Conservation (phyloP, 2,888 invertebrate genomes). For the Seira ritae region DNA sequence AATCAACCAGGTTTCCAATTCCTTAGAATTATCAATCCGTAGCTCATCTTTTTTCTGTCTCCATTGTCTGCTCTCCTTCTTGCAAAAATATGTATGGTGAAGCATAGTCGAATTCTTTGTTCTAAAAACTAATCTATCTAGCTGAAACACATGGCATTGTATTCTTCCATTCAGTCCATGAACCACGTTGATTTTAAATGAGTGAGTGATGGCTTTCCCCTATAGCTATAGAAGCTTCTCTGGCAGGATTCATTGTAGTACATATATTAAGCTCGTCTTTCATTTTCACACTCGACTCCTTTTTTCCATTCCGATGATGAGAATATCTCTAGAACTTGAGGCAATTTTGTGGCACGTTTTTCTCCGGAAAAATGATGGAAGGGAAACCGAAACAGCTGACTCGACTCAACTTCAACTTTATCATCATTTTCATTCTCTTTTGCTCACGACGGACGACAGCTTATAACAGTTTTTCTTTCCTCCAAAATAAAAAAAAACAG, state of each 20-base stretch:
- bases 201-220: not conserved
- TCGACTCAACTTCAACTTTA: not conserved
- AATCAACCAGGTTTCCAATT: too few species aligned
- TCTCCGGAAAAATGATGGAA: not conserved
- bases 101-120: too few species aligned
- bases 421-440: not conserved
- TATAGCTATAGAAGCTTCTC: too few species aligned
- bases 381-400: slow-evolving; percentile 5
- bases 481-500: not conserved
- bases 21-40: too few species aligned
- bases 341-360: slow-evolving; percentile 4
- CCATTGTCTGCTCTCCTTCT: too few species aligned
- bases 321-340: not conserved
- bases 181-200: not conserved
- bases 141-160: too few species aligned
- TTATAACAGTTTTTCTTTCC: not conserved
- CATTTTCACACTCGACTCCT: not conserved
- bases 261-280: not conserved
- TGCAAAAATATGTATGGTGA: too few species aligned
- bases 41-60: too few species aligned
- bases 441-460: not conserved
- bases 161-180: not conserved
- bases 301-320: not conserved
- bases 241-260: too few species aligned
- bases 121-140: too few species aligned